Evolutionary conservation across 1,140 invertebrate species (phyloP), one percentile per base, ranked within the genome.

Genomic region (Apis cerana): DNA sequence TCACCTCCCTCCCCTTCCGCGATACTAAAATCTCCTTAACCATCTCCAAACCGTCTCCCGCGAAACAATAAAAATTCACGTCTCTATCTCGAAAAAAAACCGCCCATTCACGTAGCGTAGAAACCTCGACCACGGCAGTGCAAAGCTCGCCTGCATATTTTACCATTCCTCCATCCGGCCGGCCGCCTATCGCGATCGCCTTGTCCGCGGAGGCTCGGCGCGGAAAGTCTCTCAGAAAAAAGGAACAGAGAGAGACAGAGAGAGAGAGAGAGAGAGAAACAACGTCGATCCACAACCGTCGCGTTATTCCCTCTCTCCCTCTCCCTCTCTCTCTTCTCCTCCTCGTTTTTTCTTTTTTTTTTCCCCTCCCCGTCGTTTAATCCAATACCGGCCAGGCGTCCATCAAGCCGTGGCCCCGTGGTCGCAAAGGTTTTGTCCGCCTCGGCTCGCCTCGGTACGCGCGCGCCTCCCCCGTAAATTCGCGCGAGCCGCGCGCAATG

Each of bases 361-460:
- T 54, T 54, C 52, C 52, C 54, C 54, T 13, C 12, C 59, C n/a
- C 59, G 87, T 85, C 88, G 86, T 91, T 92, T 92, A 93, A 93
- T 92, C 91, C 92, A 91, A 91, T 90, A 92, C 89, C 86, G 89
- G 89, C 92, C 90, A 91, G 88, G 91, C 92, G 93, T 94, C 91
- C 92, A 94, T 92, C 91, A 93, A 92, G 89, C 43, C 89, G 85
- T 54, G 85, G 59, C 15, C 82, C 54, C 19, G 77, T 88, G 88
- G 90, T 90, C 89, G 91, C 91, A 89, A 93, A 94, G 92, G 93
- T 94, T 93, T 94, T 93, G 92, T 94, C 91, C 80, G 84, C 82
- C 86, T 89, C 85, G 58, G 81, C 72, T 70, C 61, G 54, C 61
- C 23, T 23, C 68, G 21, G 61, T 80, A 87, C 89, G 84, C 27